Percentiles rank a stretch among this genome's conserved stretches.
These are phyloP conservation scores for Cataglyphis hispanica DNA, from an alignment of 1,140 invertebrate genomes.

Conservation along the genomic window DNA sequence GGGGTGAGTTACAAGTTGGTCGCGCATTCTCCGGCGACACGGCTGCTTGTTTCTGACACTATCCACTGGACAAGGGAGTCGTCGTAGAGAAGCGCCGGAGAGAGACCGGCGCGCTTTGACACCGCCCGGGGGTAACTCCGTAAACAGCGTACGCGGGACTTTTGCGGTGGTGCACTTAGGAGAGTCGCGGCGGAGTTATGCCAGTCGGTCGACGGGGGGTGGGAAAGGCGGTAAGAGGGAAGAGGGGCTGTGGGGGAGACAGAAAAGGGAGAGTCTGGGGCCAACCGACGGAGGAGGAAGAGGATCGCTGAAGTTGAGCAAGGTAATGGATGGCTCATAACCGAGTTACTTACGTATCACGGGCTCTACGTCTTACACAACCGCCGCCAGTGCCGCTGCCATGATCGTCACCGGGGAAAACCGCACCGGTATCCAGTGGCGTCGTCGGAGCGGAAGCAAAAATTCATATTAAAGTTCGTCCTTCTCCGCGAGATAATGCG, in stretches of 20 bases:
- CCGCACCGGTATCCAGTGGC: background rate
- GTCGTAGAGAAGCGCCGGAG: conserved; percentile 40
- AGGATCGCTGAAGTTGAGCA: conserved; percentile 72
- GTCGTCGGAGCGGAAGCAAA: conserved; percentile 48
- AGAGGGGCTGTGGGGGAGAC: background rate
- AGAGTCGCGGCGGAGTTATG: conserved; percentile 66
- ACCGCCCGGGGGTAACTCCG: conserved; percentile 67
- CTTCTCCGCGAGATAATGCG: conserved; percentile 50
- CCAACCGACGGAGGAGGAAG: conserved; percentile 55
- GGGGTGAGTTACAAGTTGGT: conserved; percentile 1
- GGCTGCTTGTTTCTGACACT: conserved; percentile 62
- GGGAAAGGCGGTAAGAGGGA: background rate
- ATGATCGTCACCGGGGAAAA: conserved; percentile 31
- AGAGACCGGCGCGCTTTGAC: conserved; percentile 67
- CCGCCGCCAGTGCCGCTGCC: background rate
- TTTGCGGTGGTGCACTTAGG: conserved; percentile 72
- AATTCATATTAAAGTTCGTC: conserved; percentile 69
- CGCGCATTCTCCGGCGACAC: conserved; percentile 37
- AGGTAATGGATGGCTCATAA: conserved; percentile 77
- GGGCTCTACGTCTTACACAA: conserved; percentile 55
- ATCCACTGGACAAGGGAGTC: conserved; percentile 45
- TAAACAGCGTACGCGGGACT: conserved; percentile 72
- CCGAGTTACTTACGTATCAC: conserved; percentile 74
- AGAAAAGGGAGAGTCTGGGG: background rate
- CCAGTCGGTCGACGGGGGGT: conserved; percentile 1